A percentile compares a stretch with the other conserved stretches of the same genome.
phyloP scores from a whole-genome alignment of 1,140 invertebrate species.

The Amphibalanus amphitrite region DNA sequence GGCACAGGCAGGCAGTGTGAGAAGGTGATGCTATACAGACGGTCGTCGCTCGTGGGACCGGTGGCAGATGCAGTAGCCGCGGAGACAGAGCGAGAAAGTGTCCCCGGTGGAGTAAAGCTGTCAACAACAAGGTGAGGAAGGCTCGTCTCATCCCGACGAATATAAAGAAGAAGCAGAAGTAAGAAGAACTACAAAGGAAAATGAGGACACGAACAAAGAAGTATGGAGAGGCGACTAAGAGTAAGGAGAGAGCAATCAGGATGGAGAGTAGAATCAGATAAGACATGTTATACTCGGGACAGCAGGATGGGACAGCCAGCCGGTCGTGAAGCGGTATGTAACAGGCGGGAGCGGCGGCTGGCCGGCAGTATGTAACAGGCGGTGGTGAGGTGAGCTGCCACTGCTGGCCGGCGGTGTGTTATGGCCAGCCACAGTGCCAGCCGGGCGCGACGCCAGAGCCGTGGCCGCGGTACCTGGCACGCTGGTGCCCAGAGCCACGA shows the following conservation, averaged over 20 bases:
- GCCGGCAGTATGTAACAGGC: not conserved
- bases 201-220: no score
- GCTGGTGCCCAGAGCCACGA: conserved; percentile 44
- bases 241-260: not conserved
- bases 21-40: no score
- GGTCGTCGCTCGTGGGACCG: no score
- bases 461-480: conserved; percentile 34
- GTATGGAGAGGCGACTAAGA: no score
- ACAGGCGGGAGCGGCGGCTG: not conserved
- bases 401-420: not conserved
- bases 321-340: no score
- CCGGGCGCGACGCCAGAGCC: not conserved
- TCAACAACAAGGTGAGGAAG: no score
- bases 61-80: not conserved
- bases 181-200: no score
- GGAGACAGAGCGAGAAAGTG: no score
- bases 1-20: not conserved
- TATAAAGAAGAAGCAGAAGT: no score
- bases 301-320: conserved; percentile 2
- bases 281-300: not conserved
- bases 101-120: no score
- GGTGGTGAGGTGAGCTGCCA: not conserved
- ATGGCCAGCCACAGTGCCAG: not conserved
- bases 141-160: no score
- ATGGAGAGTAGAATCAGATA: not conserved